These are phyloP conservation scores for Drosophila meridiana DNA, from an alignment of 2,888 invertebrate genomes.

Conservation along the genomic window DNA sequence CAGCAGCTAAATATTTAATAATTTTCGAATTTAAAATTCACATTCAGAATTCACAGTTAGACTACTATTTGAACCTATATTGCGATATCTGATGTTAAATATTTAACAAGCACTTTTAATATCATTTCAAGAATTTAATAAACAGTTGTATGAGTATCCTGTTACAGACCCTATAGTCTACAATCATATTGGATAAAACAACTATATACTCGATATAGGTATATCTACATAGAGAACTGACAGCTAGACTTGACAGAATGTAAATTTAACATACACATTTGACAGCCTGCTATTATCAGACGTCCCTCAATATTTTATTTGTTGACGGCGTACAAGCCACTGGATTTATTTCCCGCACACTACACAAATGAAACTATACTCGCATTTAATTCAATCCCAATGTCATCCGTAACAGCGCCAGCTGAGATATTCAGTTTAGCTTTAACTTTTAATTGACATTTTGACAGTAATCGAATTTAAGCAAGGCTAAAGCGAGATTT, in stretches of 20 bases:
- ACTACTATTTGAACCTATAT: not conserved
- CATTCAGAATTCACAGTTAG: not conserved
- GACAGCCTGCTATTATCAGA: not conserved
- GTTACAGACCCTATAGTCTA: not conserved
- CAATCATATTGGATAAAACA: not conserved
- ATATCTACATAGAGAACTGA: not conserved
- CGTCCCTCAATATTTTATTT: not conserved
- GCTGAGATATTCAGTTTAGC: not conserved
- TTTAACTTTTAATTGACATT: constrained; percentile 18
- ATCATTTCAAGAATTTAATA: not conserved
- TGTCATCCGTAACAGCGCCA: not conserved
- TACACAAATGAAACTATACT: constrained; percentile 1
- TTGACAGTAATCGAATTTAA: constrained; percentile 17
- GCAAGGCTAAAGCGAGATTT: constrained; percentile 5
- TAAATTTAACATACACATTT: not conserved
- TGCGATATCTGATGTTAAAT: not conserved
- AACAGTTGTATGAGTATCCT: not conserved
- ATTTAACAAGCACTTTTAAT: not conserved
- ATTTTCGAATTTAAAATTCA: not conserved
- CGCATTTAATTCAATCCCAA: constrained; percentile 1
- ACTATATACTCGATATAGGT: not conserved
- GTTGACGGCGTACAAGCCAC: not conserved
- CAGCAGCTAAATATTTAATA: not conserved
- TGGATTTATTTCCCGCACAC: no score
- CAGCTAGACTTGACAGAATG: not conserved